Base-by-base conservation (phyloP, 2,888 invertebrate genomes). In the Saturnia japonica region DNA sequence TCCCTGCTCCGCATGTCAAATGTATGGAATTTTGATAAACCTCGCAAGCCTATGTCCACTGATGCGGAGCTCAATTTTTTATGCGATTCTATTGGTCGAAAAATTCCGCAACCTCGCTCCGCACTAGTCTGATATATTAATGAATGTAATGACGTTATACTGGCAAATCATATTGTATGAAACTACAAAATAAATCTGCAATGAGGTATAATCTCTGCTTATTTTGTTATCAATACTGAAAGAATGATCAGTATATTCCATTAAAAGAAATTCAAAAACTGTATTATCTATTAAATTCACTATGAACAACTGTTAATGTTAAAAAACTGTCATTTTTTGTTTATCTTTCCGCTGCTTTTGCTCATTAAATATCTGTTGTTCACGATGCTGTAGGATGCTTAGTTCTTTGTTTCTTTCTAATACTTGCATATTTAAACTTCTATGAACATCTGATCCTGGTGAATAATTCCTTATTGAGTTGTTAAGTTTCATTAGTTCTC, bases 321-420 rank as follows among this genome's bases (percentile, higher is more conserved):
- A 97, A 94, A 97, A 97, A 77, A 97, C 94, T 66, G 96, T 95
- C 90, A 97, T 94, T 90, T 97, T 97, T 78, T 96, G 96, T 85
- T 96, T 96, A 82, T 96, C 96, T 77, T 95, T 96, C 75, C 97
- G 94, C 67, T 95, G 94, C 78, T 91, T 95, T 82, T 97, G 97
- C 88, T 97, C 97, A 74, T 94, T 95, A 64, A 94, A 88, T 72
- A 97, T 95, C 77, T 94, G 95, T 68, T 88, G 94, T 74, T 97
- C 96, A 69, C 95, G 95, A 47, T 90, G 93, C 77, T 93, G 94
- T 42, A 97, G 92, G 11, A 87, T 84, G n/a, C 88, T 85, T 0
- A 97, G 86, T 80, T 97, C 96, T 73, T 93, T 94, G 79, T 95
- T 95, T 82, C 95, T 96, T n/a, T 93, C 91, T 42, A 90, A 83